These are phyloP conservation scores for Opisthocomus hoazin DNA, from an alignment of 2,113 vertebrate species.

Conservation along the genomic window DNA sequence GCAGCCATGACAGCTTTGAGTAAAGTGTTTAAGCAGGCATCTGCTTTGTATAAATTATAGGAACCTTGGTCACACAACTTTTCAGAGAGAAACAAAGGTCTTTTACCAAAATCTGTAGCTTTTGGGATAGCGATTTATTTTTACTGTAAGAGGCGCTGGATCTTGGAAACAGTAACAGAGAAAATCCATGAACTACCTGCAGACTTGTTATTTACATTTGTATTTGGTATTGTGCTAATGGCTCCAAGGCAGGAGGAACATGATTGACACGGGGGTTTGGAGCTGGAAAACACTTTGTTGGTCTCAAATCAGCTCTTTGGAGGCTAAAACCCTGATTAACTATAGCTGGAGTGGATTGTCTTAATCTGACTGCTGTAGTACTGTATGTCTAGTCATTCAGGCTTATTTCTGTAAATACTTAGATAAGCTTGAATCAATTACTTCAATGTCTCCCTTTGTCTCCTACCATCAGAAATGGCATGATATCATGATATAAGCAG, in stretches of 20 bases:
- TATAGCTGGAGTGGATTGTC: constrained; percentile 40
- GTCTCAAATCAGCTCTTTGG: constrained; percentile 22
- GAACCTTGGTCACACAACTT: constrained; percentile 10
- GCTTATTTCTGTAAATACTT: constrained; percentile 52
- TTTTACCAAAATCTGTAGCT: not conserved
- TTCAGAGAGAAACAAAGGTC: constrained; percentile 14
- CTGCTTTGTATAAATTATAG: constrained; percentile 45
- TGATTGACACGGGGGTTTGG: not conserved
- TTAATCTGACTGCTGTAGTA: constrained; percentile 41
- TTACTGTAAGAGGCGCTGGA: not conserved
- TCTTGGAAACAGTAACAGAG: not conserved
- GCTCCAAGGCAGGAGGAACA: not conserved
- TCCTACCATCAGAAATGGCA: not conserved
- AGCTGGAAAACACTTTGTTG: not conserved
- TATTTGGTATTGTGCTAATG: not conserved
- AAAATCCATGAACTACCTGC: not conserved
- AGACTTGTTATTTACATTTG: not conserved
- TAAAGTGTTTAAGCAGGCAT: constrained; percentile 44
- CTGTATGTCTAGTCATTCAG: constrained; percentile 42
- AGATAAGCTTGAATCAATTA: constrained; percentile 44
- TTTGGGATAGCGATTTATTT: not conserved
- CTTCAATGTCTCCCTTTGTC: not conserved
- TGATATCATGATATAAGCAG: not conserved
- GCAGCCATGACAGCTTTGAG: constrained; percentile 17
- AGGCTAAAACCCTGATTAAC: constrained; percentile 47